Base-by-base conservation (phyloP, 2,888 invertebrate genomes). In the Drosophila limbata region DNA sequence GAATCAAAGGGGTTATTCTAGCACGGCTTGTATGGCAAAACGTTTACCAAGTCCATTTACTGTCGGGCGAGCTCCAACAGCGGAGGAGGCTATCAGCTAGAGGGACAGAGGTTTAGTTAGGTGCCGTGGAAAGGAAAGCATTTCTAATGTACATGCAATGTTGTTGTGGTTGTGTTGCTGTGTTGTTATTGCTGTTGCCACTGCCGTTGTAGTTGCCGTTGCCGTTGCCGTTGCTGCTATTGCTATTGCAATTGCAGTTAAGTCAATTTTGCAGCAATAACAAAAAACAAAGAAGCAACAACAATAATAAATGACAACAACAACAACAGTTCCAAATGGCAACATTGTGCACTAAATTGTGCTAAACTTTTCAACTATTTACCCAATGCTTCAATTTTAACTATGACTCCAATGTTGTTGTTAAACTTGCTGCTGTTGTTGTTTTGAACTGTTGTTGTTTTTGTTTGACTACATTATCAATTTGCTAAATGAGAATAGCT, bases 311-410 rank as follows among this genome's bases (percentile, higher is more conserved):
- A 37, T 17, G 17, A 35, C 13, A 69, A 61, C 60, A 72, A 62
- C 37, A 53, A 52, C 56, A 81, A 50, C 17, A 48, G 50, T 53
- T 55, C 65, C 57, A 79, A 72, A 62, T 81, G 69, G 74, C 70
- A 64, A 81, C 84, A 81, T 77, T 86, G 81, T 84, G 73, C 69
- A 82, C 78, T 88, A 88, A 88, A 88, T 77, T 74, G 77, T 84
- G 77, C 67, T 79, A 79, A 84, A 85, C 77, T 85, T 85, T 74
- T 61, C 56, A 47, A 57, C 45, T 17, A 57, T 65, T 62, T 67
- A 17, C 55, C 31, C 13, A 51, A 42, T 56, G 47, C 68, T 74
- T 72, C 73, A 63, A 69, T 69, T 79, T 57, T 33, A 44, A 53
- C 57, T 53, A 13, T 47, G 59, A 45, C 19, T 61, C 64, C 47